phyloP scores from a whole-genome alignment of 2,888 invertebrate genomes.

The Tupiocoris notatus region DNA sequence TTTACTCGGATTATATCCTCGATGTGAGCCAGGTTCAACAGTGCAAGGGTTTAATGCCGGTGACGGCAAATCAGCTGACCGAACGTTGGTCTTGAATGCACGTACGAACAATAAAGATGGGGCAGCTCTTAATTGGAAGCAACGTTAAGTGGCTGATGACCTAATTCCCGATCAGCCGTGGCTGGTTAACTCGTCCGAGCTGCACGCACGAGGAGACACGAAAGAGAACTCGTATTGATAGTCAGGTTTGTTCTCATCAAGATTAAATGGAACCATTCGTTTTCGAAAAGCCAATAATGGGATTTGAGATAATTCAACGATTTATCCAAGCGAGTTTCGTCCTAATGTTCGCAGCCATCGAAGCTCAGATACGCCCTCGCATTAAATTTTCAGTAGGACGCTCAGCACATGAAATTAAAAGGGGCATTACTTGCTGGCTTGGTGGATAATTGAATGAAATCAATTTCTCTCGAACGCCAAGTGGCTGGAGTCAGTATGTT shows the following conservation, averaged over 20 bases:
- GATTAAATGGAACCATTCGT: not conserved
- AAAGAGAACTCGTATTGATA: not conserved
- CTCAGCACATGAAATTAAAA: too few relatives aligned
- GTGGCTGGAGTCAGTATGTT: too few relatives aligned
- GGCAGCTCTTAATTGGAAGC: not conserved
- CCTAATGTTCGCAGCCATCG: too few relatives aligned
- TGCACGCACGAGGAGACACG: not conserved
- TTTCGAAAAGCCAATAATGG: not conserved
- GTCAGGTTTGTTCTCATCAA: not conserved
- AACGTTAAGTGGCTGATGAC: not conserved
- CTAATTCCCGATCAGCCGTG: not conserved
- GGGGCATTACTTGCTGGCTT: too few relatives aligned
- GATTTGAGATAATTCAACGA: not conserved
- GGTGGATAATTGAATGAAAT: too few relatives aligned
- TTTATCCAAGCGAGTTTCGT: too few relatives aligned
- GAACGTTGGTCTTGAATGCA: not conserved
- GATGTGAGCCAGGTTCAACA: too few relatives aligned
- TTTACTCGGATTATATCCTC: too few relatives aligned
- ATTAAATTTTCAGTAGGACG: too few relatives aligned
- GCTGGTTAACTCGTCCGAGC: not conserved
- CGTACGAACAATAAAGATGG: not conserved
- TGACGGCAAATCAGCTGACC: not conserved
- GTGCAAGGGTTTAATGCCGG: too few relatives aligned
- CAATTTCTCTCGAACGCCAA: too few relatives aligned
- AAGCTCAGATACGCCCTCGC: too few relatives aligned